Conservation (phyloP, 2,888 invertebrate species). For the Osedax fenrisi region DNA sequence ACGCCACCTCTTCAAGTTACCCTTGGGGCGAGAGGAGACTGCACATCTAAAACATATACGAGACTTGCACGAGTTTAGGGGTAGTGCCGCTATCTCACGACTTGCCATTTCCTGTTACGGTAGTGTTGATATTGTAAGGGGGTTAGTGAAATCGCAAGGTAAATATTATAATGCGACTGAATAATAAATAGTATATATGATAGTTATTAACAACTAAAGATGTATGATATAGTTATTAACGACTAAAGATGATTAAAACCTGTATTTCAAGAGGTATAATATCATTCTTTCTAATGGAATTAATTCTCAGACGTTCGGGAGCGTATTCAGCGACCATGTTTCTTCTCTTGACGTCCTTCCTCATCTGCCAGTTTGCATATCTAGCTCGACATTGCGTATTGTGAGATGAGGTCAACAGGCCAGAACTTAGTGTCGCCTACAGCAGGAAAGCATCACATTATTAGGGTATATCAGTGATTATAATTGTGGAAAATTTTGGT, state of each 20-base stretch:
- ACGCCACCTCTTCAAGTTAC: constrained; percentile 68
- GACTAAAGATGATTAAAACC: no score
- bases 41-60: constrained; percentile 62
- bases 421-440: neutral
- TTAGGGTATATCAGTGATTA: no score
- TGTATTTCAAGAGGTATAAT: constrained; percentile 67
- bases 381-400: constrained; percentile 31
- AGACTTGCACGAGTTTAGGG: constrained; percentile 43
- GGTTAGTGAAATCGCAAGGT: no score
- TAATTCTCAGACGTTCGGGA: constrained; percentile 65
- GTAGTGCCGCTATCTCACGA: constrained; percentile 65
- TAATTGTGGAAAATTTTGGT: no score
- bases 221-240: no score
- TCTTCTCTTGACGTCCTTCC: constrained; percentile 72
- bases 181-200: no score
- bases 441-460: no score
- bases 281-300: constrained; percentile 70
- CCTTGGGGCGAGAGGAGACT: constrained; percentile 74
- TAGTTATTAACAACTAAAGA: no score
- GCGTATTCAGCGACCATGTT: constrained; percentile 64
- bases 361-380: constrained; percentile 62
- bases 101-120: constrained; percentile 62
- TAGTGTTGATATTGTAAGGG: no score
- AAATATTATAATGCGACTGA: no score
- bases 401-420: constrained; percentile 4